Evolutionary conservation across 2,797 vertebrate species (phyloP).

Genomic region (Hoplostethus mediterraneus): DNA sequence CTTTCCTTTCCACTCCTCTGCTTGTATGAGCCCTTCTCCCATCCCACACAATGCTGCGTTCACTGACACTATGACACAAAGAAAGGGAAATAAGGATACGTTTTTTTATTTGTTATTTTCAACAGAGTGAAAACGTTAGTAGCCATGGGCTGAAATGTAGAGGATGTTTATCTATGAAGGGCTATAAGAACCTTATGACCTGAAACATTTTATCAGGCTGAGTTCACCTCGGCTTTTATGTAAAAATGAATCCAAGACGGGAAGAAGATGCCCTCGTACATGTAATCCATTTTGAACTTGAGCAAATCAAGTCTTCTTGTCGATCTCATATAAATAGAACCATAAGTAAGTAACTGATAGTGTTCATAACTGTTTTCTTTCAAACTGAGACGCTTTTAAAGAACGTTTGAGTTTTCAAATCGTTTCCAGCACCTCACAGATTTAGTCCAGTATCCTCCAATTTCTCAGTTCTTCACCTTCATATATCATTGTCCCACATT

Average conservation of each 20-base stretch:
- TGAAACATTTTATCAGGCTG: too few relatives aligned
- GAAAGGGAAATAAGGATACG: neutral
- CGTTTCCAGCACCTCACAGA: neutral
- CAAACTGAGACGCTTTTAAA: too few relatives aligned
- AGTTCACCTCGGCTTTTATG: too few relatives aligned
- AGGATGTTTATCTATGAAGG: neutral
- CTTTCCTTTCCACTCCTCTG: too few relatives aligned
- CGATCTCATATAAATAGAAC: too few relatives aligned
- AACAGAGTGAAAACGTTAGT: neutral
- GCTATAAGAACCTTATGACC: neutral
- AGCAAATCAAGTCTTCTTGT: too few relatives aligned
- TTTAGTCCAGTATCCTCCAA: neutral
- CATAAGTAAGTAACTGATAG: too few relatives aligned
- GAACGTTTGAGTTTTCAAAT: neutral
- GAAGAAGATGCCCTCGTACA: too few relatives aligned
- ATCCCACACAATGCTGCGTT: neutral
- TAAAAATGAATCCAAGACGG: neutral
- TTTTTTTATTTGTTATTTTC: neutral
- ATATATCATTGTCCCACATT: conserved; percentile 25
- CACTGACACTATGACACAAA: neutral
- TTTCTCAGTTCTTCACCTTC: conserved; percentile 1
- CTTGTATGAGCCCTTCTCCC: too few relatives aligned
- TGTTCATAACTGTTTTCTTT: too few relatives aligned
- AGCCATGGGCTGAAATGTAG: neutral
- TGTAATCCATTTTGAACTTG: too few relatives aligned